Percentiles rank a stretch among this genome's conserved stretches.
Conservation (phyloP, 2,888 invertebrate species). For the Leptinotarsa haldemani region DNA sequence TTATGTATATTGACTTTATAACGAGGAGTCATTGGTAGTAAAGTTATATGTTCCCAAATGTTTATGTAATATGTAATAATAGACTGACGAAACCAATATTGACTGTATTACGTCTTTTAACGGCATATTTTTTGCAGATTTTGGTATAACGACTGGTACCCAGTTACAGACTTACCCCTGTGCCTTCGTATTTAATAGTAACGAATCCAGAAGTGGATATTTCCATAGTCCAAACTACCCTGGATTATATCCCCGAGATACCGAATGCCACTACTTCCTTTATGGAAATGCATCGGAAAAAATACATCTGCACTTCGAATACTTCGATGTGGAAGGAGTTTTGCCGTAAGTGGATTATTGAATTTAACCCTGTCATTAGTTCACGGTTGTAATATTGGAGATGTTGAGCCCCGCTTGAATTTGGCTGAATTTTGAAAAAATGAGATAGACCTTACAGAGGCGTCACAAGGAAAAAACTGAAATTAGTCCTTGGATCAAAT, state of each 20-base stretch:
- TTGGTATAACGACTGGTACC: constrained; percentile 84
- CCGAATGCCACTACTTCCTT: constrained; percentile 92
- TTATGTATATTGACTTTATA: no score
- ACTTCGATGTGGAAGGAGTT: constrained; percentile 95
- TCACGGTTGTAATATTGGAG: no score
- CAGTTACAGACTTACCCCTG: constrained; percentile 84
- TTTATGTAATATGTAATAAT: no score
- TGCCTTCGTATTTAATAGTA: constrained; percentile 90
- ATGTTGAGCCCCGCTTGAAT: no score
- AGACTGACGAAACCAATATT: no score
- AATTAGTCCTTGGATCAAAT: no score
- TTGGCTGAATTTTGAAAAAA: no score
- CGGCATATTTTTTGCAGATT: constrained; percentile 73
- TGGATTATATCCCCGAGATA: constrained; percentile 88
- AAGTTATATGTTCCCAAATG: no score
- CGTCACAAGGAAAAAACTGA: no score
- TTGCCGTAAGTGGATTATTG: constrained; percentile 80
- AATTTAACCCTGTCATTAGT: not conserved
- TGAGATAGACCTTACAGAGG: no score
- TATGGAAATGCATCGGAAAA: constrained; percentile 82
- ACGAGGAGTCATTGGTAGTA: no score
- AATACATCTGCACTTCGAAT: constrained; percentile 86
- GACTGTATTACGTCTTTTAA: not conserved
- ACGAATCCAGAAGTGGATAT: constrained; percentile 80
- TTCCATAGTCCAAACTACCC: constrained; percentile 92